Conservation (phyloP, 2,113 vertebrate species). For the Phylloscopus trochilus region DNA sequence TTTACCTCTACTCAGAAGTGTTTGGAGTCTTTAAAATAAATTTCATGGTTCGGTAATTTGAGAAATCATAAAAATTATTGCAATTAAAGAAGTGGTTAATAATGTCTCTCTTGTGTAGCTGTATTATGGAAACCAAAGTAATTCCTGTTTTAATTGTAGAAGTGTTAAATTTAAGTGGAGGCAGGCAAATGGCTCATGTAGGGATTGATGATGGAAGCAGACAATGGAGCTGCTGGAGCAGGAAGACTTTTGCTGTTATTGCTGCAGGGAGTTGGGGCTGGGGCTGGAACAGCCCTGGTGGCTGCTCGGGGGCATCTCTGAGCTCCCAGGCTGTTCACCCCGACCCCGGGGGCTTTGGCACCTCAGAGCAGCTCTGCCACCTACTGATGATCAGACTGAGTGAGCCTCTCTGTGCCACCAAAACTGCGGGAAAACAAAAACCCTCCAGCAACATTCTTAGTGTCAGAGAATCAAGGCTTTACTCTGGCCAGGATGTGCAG, state of each 20-base stretch:
- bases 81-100: conserved; percentile 45
- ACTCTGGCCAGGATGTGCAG: not conserved
- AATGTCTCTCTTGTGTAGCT: not conserved
- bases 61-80: conserved; percentile 9
- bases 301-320: not conserved
- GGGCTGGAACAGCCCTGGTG: not conserved
- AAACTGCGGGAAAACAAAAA: not conserved
- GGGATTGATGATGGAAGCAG: not conserved
- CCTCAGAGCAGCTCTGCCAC: not conserved
- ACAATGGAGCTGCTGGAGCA: not conserved
- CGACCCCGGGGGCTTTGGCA: not conserved
- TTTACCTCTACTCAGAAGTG: not conserved
- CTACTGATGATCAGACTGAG: rapidly evolving
- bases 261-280: not conserved
- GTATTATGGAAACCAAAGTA: not conserved
- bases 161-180: not conserved
- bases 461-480: not conserved
- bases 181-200: not conserved
- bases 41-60: not conserved
- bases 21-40: conserved; percentile 22
- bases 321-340: not conserved
- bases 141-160: conserved; percentile 17
- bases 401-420: rapidly evolving
- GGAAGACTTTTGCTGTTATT: not conserved
- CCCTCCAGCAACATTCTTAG: not conserved